phyloP scores from a whole-genome alignment of 2,888 invertebrate genomes.

The Margaritifera margaritifera region DNA sequence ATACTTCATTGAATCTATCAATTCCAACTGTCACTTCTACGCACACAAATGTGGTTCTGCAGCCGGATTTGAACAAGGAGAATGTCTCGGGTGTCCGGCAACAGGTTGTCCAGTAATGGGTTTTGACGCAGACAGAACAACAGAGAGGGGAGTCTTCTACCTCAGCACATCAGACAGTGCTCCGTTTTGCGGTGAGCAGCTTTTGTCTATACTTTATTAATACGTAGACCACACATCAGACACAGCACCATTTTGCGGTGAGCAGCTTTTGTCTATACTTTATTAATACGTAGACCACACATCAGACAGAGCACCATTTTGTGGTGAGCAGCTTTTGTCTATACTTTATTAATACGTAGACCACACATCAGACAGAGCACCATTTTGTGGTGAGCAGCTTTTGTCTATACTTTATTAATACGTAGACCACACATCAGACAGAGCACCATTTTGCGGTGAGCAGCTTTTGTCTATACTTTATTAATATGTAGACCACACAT shows the following conservation, averaged over 20 bases:
- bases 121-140: slow-evolving; percentile 40
- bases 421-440: too few species aligned
- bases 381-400: too few species aligned
- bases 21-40: slow-evolving; percentile 46
- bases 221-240: too few species aligned
- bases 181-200: slow-evolving; percentile 53
- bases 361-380: too few species aligned
- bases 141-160: slow-evolving; percentile 46
- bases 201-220: background rate
- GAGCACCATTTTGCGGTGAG: too few species aligned
- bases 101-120: slow-evolving; percentile 58
- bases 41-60: slow-evolving; percentile 39
- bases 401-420: background rate
- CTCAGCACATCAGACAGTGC: slow-evolving; percentile 47
- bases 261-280: slow-evolving; percentile 5
- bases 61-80: slow-evolving; percentile 44
- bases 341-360: too few species aligned
- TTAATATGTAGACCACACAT: too few species aligned
- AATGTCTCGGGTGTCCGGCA: slow-evolving; percentile 48
- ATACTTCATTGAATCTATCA: slow-evolving; percentile 50
- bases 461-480: too few species aligned
- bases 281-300: too few species aligned
- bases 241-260: too few species aligned
- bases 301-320: too few species aligned
- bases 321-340: slow-evolving; percentile 10